Evolutionary conservation across 2,113 vertebrate genomes (phyloP), one percentile per base, ranked within the genome.

Genomic region (Erythrocercus mccallii): DNA sequence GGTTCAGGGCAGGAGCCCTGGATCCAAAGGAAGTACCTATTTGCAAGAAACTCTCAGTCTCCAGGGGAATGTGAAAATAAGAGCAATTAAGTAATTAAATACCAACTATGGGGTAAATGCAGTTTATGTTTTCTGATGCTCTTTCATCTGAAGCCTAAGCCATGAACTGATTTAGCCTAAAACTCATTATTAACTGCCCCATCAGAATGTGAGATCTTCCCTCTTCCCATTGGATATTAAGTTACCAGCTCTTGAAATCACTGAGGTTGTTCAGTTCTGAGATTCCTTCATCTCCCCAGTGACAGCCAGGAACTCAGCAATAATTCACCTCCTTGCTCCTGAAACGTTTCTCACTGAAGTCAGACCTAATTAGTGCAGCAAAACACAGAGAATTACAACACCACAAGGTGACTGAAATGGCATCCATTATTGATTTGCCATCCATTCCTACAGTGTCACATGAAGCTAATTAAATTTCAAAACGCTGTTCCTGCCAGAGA

Each of bases 381-480:
- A 97, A 96, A 92, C 90, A 89, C 53, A 54, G 90, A 95, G 94
- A 97, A 95, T 92, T 86, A 94, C 86, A 93, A 21, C 71, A 86
- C 79, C 95, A 81, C 93, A 94, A 97, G 93, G 93, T 93, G 97
- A 95, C 88, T 84, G 58, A 86, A 92, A 79, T 64, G 94, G 85
- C 94, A 81, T 95, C 85, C 73, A 27, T 96, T 95, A 96, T 96
- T 96, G 97, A 98, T 97, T 90, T 92, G 70, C 82, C 61, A 87
- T 96, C 89, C 61, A 73, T 93, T 95, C 84, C 94, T 93, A 74
- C 65, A 54, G 60, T 65, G 70, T 44, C 94, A 81, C 71, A 90
- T 79, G 89, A 94, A 97, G 86, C 80, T 96, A 97, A 97, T 96
- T 97, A 97, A 83, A 86, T 96, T 86, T 89, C 20, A 53, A 69